Conservation (phyloP, 2,888 invertebrate species). For the Limnephilus auricula region DNA sequence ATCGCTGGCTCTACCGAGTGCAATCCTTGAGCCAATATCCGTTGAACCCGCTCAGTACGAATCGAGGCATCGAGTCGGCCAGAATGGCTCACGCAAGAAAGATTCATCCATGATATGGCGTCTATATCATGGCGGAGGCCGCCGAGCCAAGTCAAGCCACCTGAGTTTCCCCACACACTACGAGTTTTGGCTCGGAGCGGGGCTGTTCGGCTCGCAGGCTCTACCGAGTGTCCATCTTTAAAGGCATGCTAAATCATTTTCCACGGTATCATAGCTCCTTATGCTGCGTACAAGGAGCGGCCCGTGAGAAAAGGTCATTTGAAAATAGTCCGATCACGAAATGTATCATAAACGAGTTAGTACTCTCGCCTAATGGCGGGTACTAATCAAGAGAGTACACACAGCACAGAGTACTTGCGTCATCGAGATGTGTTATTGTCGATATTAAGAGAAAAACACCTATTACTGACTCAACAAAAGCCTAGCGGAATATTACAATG, state of each 20-base stretch:
- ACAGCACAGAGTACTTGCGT: neutral
- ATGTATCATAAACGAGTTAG: neutral
- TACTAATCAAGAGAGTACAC: neutral
- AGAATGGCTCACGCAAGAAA: too few relatives aligned
- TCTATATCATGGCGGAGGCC: too few relatives aligned
- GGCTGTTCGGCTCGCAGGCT: too few relatives aligned
- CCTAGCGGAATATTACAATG: neutral
- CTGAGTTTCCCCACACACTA: too few relatives aligned
- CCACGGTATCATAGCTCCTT: neutral
- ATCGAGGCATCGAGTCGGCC: too few relatives aligned
- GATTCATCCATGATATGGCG: too few relatives aligned
- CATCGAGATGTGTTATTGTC: neutral
- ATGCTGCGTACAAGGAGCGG: constrained; percentile 3
- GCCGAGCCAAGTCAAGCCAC: too few relatives aligned
- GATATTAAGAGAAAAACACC: neutral
- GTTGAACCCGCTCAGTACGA: too few relatives aligned
- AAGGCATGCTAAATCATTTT: neutral
- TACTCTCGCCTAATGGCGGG: neutral
- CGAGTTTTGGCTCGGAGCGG: too few relatives aligned
- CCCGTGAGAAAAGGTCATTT: constrained; percentile 24
- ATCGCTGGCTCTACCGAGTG: too few relatives aligned
- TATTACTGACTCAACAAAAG: neutral
- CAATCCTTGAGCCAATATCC: too few relatives aligned
- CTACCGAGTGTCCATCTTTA: too few relatives aligned
- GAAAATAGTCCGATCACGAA: constrained; percentile 35